Percentiles rank a stretch among this genome's conserved stretches.
Evolutionary conservation across 2,888 invertebrate species (phyloP).

Genomic region (Nineta flava): DNA sequence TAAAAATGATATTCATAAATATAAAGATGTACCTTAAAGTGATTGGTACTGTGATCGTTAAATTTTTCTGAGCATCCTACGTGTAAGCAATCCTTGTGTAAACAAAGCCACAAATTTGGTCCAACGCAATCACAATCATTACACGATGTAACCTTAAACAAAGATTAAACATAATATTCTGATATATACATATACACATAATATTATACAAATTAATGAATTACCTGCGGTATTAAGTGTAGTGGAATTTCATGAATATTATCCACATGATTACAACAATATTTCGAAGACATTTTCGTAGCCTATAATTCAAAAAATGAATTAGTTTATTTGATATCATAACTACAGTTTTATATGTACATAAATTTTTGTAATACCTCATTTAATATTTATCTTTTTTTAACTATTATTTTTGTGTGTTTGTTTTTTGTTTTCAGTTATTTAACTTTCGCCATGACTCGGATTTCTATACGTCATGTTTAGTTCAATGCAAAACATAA

Average conservation of each 20-base stretch:
- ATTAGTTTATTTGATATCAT: too few species aligned
- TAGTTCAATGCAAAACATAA: too few species aligned
- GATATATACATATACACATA: too few species aligned
- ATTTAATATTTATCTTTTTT: too few species aligned
- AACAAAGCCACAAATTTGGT: slow-evolving; percentile 75
- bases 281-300: slow-evolving; percentile 10
- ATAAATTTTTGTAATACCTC: too few species aligned
- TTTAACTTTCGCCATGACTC: not conserved
- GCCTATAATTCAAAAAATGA: too few species aligned
- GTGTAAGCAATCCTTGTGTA: slow-evolving; percentile 61
- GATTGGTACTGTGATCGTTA: slow-evolving; percentile 68
- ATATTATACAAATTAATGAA: too few species aligned
- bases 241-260: slow-evolving; percentile 22
- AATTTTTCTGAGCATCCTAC: slow-evolving; percentile 72
- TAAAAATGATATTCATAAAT: not conserved
- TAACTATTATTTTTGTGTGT: too few species aligned
- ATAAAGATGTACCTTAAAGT: slow-evolving; percentile 47
- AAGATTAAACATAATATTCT: slow-evolving; percentile 3
- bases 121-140: slow-evolving; percentile 56
- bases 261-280: slow-evolving; percentile 21
- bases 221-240: not conserved
- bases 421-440: not conserved
- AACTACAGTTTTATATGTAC: too few species aligned
- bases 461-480: not conserved
- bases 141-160: slow-evolving; percentile 38